These are phyloP conservation scores for Nematostella vectensis DNA, from an alignment of 92 coral and sea anemone genomes.

Conservation along the genomic window DNA sequence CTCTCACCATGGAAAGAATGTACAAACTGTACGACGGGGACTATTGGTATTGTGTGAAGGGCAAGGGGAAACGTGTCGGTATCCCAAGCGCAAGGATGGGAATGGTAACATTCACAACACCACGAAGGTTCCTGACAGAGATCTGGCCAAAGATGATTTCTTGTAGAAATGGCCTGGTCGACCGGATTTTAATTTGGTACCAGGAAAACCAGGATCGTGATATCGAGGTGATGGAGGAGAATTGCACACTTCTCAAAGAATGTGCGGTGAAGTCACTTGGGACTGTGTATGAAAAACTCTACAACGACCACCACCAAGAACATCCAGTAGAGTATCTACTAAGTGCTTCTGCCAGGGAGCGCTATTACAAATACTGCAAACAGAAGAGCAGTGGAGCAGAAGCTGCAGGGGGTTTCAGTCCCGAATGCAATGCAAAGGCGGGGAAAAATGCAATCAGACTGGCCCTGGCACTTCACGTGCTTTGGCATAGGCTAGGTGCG, in stretches of 20 bases:
- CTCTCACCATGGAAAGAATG: slow-evolving; percentile 31
- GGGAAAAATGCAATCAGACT: slow-evolving; percentile 28
- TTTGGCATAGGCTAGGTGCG: slow-evolving; percentile 29
- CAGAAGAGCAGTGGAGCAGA: slow-evolving; percentile 13
- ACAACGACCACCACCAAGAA: slow-evolving; percentile 32
- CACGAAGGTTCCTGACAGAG: slow-evolving; percentile 20
- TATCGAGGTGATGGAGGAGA: slow-evolving; percentile 13
- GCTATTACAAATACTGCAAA: slow-evolving; percentile 29
- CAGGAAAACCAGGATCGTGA: neutral
- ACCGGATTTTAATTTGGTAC: neutral
- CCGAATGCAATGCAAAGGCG: slow-evolving; percentile 38
- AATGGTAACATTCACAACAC: slow-evolving; percentile 27
- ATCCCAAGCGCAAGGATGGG: slow-evolving; percentile 21
- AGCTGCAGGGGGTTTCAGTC: slow-evolving; percentile 11
- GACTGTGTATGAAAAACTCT: slow-evolving; percentile 28
- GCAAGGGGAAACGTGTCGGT: slow-evolving; percentile 40
- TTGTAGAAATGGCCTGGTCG: slow-evolving; percentile 24
- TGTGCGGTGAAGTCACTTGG: slow-evolving; percentile 19
- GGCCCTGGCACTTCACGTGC: slow-evolving; percentile 27
- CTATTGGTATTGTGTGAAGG: slow-evolving; percentile 27
- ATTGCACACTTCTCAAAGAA: slow-evolving; percentile 15
- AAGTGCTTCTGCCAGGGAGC: slow-evolving; percentile 26
- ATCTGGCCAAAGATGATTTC: slow-evolving; percentile 36
- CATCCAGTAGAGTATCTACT: slow-evolving; percentile 17
- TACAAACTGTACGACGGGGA: slow-evolving; percentile 30